Evolutionary conservation across 2,888 invertebrate genomes (phyloP).

Genomic region (Rhagonycha lutea): DNA sequence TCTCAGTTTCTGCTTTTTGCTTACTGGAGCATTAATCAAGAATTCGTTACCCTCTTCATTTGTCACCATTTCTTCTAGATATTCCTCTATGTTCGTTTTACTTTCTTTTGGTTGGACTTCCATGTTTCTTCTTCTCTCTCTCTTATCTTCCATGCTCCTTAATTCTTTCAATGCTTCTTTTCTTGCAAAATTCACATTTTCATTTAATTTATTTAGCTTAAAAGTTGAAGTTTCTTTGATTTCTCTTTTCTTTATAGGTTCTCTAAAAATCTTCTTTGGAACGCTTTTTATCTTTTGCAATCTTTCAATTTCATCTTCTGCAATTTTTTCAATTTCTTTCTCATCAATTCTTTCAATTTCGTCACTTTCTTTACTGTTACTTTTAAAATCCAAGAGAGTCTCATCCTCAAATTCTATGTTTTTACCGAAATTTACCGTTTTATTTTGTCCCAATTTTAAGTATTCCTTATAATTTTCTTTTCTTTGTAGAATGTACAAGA

Average conservation of each 20-base stretch:
- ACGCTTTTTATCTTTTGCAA: not conserved
- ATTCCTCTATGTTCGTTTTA: not conserved
- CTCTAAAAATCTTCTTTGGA: not conserved
- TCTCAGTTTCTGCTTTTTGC: not conserved
- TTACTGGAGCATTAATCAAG: not conserved
- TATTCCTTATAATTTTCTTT: slow-evolving; percentile 61
- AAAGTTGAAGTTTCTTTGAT: not conserved
- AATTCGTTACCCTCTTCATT: not conserved
- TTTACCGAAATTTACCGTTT: slow-evolving; percentile 5
- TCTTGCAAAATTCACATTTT: slow-evolving; percentile 2
- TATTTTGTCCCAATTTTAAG: slow-evolving; percentile 3
- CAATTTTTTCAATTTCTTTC: not conserved
- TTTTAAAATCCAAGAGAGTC: not conserved
- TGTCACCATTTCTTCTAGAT: not conserved
- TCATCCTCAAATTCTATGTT: not conserved
- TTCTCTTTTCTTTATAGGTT: not conserved
- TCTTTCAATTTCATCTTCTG: not conserved
- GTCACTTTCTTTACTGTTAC: not conserved
- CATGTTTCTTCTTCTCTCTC: not conserved
- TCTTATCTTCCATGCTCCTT: slow-evolving; percentile 5
- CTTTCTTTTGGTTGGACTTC: not conserved
- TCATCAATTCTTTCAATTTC: not conserved
- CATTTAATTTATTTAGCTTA: not conserved
- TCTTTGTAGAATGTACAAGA: slow-evolving; percentile 77
- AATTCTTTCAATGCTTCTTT: slow-evolving; percentile 1